Percentiles rank a stretch among this genome's conserved stretches.
Evolutionary conservation across 2,888 invertebrate species (phyloP).

Genomic region (Nymphalis polychloros): DNA sequence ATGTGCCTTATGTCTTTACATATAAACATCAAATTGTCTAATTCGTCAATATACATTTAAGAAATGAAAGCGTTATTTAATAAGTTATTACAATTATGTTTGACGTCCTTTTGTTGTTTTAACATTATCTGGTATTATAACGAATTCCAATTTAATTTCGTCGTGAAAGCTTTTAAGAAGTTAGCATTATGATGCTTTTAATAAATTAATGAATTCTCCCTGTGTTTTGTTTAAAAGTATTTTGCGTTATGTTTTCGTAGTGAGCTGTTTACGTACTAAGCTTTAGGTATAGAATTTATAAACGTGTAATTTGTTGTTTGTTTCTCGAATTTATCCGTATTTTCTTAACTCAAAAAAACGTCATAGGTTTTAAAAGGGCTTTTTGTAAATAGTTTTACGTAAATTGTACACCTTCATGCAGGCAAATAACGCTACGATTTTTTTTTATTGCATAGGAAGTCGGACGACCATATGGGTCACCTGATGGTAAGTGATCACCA

Average conservation of each 20-base stretch:
- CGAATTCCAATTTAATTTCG: slow-evolving; percentile 35
- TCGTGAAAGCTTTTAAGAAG: slow-evolving; percentile 35
- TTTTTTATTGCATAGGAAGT: too few relatives aligned
- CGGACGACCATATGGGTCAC: too few relatives aligned
- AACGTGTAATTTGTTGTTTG: too few relatives aligned
- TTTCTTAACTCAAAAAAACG: too few relatives aligned
- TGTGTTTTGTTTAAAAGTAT: slow-evolving; percentile 13
- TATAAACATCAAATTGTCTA: slow-evolving; percentile 6
- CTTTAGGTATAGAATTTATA: too few relatives aligned
- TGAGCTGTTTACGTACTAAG: background rate
- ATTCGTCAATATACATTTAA: slow-evolving; percentile 13
- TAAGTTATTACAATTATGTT: slow-evolving; percentile 18
- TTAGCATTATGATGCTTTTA: slow-evolving; percentile 33
- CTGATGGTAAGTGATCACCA: too few relatives aligned
- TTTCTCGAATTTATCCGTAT: too few relatives aligned
- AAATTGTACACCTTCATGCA: too few relatives aligned
- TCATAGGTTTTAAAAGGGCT: too few relatives aligned
- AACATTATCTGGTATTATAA: slow-evolving; percentile 27
- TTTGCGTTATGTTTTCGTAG: slow-evolving; percentile 6
- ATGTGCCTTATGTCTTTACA: too few relatives aligned
- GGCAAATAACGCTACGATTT: too few relatives aligned
- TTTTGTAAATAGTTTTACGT: too few relatives aligned
- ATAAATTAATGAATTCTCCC: slow-evolving; percentile 32
- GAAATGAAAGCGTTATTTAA: slow-evolving; percentile 16
- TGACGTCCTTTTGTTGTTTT: slow-evolving; percentile 14